phyloP scores from a whole-genome alignment of 2,888 invertebrate genomes.

The Melieria picta region DNA sequence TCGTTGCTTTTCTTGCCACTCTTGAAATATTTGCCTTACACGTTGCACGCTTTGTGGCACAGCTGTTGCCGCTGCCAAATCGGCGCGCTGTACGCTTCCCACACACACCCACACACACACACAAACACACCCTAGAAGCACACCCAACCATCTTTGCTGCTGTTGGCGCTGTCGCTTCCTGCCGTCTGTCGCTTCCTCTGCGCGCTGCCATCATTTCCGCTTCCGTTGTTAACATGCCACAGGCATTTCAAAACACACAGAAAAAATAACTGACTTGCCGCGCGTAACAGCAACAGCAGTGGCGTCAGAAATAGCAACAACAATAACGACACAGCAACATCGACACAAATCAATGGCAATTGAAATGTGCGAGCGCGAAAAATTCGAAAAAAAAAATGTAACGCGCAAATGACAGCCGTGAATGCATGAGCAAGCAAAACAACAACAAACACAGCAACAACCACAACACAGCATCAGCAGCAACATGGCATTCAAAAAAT shows the following conservation, averaged over 20 bases:
- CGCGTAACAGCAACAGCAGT: constrained; percentile 3
- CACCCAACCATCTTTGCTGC: constrained; percentile 5
- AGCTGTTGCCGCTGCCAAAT: neutral
- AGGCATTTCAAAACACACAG: constrained; percentile 6
- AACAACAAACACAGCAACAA: no score
- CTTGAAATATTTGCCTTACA: neutral
- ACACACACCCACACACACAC: neutral
- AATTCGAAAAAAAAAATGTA: no score
- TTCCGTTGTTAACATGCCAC: constrained; percentile 24
- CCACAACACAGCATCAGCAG: neutral
- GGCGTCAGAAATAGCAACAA: neutral
- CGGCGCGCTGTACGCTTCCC: no score
- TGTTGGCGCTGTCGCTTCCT: neutral
- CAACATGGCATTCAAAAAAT: neutral
- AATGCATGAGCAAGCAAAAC: no score
- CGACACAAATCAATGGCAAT: constrained; percentile 26
- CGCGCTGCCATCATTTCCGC: constrained; percentile 9
- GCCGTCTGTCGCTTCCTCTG: neutral
- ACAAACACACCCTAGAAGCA: neutral
- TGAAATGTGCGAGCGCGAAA: constrained; percentile 7
- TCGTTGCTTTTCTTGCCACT: neutral
- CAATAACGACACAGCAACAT: constrained; percentile 11
- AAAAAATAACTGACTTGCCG: neutral
- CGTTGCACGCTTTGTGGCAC: neutral
- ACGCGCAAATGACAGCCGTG: no score